A percentile compares a stretch with the other conserved stretches of the same genome.
Evolutionary conservation across 2,797 vertebrate species (phyloP).

Genomic region (Helostoma temminkii): DNA sequence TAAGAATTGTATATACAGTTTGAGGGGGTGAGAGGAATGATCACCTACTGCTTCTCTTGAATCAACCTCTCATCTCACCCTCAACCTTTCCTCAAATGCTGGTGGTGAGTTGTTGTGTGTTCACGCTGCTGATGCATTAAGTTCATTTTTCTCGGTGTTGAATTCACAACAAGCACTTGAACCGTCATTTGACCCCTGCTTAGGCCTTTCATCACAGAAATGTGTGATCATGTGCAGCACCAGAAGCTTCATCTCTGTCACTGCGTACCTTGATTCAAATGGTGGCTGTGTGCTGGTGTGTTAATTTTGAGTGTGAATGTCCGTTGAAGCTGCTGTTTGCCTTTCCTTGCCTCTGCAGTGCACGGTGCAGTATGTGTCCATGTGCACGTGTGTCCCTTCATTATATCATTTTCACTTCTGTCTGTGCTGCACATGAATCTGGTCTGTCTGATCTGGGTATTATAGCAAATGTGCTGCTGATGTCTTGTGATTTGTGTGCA

Average conservation of each 20-base stretch:
- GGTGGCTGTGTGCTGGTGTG: neutral
- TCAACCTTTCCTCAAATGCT: neutral
- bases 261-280: neutral
- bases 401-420: slow-evolving; percentile 6
- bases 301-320: too few species aligned
- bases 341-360: neutral
- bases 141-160: neutral
- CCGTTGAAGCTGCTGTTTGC: neutral
- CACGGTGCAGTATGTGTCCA: neutral
- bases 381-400: neutral
- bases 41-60: slow-evolving; percentile 6
- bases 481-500: neutral
- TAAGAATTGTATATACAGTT: neutral
- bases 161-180: slow-evolving; percentile 2
- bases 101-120: neutral
- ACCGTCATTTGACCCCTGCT: neutral
- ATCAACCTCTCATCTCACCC: neutral
- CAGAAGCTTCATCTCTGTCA: neutral
- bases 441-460: slow-evolving; percentile 14
- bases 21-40: neutral
- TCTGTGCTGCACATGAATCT: slow-evolving; percentile 10
- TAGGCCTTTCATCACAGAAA: neutral
- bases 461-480: neutral
- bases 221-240: neutral
- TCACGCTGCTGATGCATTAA: neutral